Evolutionary conservation across 2,888 invertebrate genomes (phyloP).

Genomic region (Melinaea marsaeus): DNA sequence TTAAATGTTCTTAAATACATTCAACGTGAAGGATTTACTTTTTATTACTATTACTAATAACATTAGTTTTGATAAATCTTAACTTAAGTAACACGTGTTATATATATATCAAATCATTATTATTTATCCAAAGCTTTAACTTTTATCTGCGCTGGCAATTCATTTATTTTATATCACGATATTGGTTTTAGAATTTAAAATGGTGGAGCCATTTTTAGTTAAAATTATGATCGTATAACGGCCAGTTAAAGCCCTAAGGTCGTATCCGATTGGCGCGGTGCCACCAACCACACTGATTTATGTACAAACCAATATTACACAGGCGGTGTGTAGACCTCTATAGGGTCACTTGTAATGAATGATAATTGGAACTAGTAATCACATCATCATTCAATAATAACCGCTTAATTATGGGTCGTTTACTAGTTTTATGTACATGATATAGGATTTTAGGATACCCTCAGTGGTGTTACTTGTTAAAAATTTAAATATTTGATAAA

Average conservation of each 20-base stretch:
- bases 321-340: background rate
- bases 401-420: slow-evolving; percentile 2
- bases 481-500: slow-evolving; percentile 3
- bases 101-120: background rate
- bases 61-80: no score
- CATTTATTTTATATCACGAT: background rate
- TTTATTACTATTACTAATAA: no score
- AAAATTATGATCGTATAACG: slow-evolving; percentile 44
- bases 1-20: no score
- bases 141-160: slow-evolving; percentile 4
- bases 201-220: slow-evolving; percentile 26
- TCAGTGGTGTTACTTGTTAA: slow-evolving; percentile 10
- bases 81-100: background rate
- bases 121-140: background rate
- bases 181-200: slow-evolving; percentile 13
- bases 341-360: no score
- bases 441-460: background rate
- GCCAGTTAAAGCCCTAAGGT: slow-evolving; percentile 40
- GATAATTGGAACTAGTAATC: no score
- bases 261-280: slow-evolving; percentile 46
- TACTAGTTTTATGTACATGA: background rate
- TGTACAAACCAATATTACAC: slow-evolving; percentile 37
- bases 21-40: no score
- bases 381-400: background rate
- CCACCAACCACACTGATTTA: slow-evolving; percentile 62